Conservation (phyloP, 2,797 vertebrate species). For the Euthynnus affinis region DNA sequence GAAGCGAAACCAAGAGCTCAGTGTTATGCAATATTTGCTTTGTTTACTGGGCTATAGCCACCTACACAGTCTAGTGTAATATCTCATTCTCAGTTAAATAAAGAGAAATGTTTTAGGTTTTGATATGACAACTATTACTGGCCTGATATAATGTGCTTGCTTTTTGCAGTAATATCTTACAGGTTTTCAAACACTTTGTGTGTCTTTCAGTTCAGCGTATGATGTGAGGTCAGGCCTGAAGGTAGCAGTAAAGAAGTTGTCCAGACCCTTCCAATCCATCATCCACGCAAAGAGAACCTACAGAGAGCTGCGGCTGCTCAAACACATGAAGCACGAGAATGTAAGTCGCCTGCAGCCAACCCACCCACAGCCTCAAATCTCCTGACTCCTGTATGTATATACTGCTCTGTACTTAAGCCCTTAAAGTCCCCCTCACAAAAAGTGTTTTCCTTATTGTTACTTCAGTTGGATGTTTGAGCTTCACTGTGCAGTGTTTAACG, state of each 20-base stretch:
- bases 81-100: conserved; percentile 20
- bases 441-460: too few relatives aligned
- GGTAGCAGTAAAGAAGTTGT: conserved; percentile 98
- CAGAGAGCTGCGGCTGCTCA: conserved; percentile 95
- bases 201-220: conserved; percentile 88
- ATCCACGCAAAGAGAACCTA: conserved; percentile 99
- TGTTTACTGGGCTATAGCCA: conserved; percentile 45
- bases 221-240: conserved; percentile 89
- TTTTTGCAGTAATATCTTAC: neutral
- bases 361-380: neutral
- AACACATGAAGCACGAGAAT: conserved; percentile 99
- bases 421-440: neutral
- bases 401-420: conserved; percentile 23
- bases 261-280: conserved; percentile 97
- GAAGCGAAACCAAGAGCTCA: conserved; percentile 47
- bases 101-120: conserved; percentile 9
- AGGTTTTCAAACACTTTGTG: neutral
- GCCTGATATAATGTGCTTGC: neutral
- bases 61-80: conserved; percentile 41
- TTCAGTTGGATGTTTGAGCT: too few relatives aligned
- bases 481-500: too few relatives aligned
- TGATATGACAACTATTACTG: neutral
- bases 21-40: conserved; percentile 58
- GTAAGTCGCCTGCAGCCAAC: conserved; percentile 85
- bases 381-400: neutral